A percentile compares a stretch with the other conserved stretches of the same genome.
Evolutionary conservation across 2,113 vertebrate genomes (phyloP).

Genomic region (Xiphias gladius): DNA sequence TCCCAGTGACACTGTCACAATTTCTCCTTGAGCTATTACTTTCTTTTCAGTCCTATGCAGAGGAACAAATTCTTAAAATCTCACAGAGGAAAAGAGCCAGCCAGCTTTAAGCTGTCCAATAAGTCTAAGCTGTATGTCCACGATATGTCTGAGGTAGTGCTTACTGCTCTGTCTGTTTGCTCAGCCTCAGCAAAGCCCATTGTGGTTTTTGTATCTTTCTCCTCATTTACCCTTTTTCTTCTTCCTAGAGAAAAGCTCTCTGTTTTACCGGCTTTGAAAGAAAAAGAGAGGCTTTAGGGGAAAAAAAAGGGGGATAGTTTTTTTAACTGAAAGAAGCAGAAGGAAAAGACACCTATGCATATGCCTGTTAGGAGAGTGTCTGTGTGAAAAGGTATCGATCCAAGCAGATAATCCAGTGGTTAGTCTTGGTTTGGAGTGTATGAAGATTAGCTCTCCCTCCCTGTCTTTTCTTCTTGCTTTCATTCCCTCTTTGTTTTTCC

Average conservation of each 20-base stretch:
- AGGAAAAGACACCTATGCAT: conserved; percentile 49
- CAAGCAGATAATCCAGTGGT: conserved; percentile 69
- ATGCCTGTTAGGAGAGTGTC: conserved; percentile 51
- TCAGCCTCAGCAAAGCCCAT: conserved; percentile 62
- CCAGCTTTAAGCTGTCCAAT: conserved; percentile 65
- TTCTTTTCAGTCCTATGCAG: conserved; percentile 17
- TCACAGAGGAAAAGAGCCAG: conserved; percentile 17
- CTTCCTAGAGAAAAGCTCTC: conserved; percentile 42
- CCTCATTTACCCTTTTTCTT: conserved; percentile 28
- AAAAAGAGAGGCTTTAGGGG: conserved; percentile 26
- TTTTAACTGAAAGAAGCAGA: conserved; percentile 51
- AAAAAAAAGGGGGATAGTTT: conserved; percentile 46
- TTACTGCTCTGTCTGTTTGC: conserved; percentile 66
- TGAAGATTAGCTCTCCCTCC: conserved; percentile 59
- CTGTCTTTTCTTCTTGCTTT: background rate
- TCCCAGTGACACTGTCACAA: conserved; percentile 28
- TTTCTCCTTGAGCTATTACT: conserved; percentile 44
- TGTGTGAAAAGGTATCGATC: conserved; percentile 72
- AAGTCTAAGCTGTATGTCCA: conserved; percentile 75
- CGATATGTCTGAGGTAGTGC: conserved; percentile 61
- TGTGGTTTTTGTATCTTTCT: conserved; percentile 48
- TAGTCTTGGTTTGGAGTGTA: conserved; percentile 64
- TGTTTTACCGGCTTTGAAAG: conserved; percentile 66
- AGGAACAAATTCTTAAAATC: conserved; percentile 40
- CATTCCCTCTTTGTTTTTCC: background rate